A percentile compares a stretch with the other conserved stretches of the same genome.
These are phyloP conservation scores for Rhamphomyia laevipes DNA, from an alignment of 2,888 invertebrate genomes.

Conservation along the genomic window DNA sequence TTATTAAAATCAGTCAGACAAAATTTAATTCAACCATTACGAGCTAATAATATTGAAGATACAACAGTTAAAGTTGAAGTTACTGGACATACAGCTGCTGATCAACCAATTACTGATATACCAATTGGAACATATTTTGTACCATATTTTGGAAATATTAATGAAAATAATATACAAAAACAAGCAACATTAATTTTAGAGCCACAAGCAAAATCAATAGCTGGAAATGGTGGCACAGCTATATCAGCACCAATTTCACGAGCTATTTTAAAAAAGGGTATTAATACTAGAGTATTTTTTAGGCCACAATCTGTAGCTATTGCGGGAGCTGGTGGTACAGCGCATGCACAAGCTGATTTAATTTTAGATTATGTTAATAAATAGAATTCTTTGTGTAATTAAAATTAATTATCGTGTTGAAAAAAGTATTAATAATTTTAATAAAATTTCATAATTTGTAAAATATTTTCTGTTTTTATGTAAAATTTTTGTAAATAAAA, in stretches of 20 bases:
- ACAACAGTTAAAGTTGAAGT: slow-evolving; percentile 25
- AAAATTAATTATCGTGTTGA: too few relatives aligned
- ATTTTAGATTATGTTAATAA: slow-evolving; percentile 39
- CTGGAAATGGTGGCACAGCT: slow-evolving; percentile 53
- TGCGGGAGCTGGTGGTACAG: slow-evolving; percentile 62
- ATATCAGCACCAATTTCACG: slow-evolving; percentile 57
- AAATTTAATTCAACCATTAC: slow-evolving; percentile 5
- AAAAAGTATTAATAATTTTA: background rate
- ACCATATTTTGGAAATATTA: slow-evolving; percentile 22
- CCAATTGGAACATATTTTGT: slow-evolving; percentile 30
- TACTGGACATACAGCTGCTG: slow-evolving; percentile 29
- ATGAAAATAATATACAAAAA: slow-evolving; percentile 6
- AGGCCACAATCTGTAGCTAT: slow-evolving; percentile 58
- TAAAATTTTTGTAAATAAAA: too few relatives aligned
- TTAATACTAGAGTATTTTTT: slow-evolving; percentile 50
- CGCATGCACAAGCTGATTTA: slow-evolving; percentile 63
- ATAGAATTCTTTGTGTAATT: too few relatives aligned
- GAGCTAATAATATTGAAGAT: slow-evolving; percentile 1
- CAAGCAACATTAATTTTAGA: slow-evolving; percentile 43
- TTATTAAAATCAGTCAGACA: background rate
- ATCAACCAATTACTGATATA: slow-evolving; percentile 27
- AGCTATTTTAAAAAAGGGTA: slow-evolving; percentile 49
- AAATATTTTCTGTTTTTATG: too few relatives aligned
- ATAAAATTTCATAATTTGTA: too few relatives aligned
- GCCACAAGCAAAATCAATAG: slow-evolving; percentile 54